These are phyloP conservation scores for Elephas maximus DNA, from an alignment of 2,113 vertebrate genomes.

Conservation along the genomic window DNA sequence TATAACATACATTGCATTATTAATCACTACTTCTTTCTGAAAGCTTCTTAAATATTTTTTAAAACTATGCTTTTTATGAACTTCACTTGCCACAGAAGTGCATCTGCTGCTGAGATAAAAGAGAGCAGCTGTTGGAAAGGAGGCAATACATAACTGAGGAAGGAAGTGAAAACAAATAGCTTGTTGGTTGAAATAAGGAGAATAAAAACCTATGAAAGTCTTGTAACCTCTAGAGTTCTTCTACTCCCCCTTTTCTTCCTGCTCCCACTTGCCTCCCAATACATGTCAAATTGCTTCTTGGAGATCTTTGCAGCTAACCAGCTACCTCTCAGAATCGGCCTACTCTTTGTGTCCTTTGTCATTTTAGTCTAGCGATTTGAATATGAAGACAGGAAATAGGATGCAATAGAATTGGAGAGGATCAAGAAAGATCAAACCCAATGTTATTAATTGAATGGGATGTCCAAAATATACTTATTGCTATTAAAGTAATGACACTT, in stretches of 20 bases:
- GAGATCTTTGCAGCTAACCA: neutral
- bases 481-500: slow-evolving; percentile 34
- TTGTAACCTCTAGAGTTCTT: slow-evolving; percentile 4
- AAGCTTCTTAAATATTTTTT: slow-evolving; percentile 13
- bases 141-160: neutral
- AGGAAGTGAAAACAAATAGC: slow-evolving; percentile 20
- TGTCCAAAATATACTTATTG: neutral
- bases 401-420: neutral
- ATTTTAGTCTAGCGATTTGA: neutral
- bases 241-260: neutral
- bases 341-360: neutral
- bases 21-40: neutral
- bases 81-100: neutral
- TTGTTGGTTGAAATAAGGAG: neutral
- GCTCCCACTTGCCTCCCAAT: neutral
- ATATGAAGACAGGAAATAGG: neutral
- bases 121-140: neutral
- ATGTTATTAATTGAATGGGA: slow-evolving; percentile 21
- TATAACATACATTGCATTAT: neutral
- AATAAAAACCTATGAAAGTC: neutral
- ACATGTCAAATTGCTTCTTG: neutral
- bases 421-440: neutral
- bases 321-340: neutral
- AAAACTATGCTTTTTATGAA: neutral
- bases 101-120: neutral